A percentile compares a stretch with the other conserved stretches of the same genome.
These are phyloP conservation scores for Hyperoplus lanceolatus DNA, from an alignment of 2,797 vertebrate species.

Conservation along the genomic window DNA sequence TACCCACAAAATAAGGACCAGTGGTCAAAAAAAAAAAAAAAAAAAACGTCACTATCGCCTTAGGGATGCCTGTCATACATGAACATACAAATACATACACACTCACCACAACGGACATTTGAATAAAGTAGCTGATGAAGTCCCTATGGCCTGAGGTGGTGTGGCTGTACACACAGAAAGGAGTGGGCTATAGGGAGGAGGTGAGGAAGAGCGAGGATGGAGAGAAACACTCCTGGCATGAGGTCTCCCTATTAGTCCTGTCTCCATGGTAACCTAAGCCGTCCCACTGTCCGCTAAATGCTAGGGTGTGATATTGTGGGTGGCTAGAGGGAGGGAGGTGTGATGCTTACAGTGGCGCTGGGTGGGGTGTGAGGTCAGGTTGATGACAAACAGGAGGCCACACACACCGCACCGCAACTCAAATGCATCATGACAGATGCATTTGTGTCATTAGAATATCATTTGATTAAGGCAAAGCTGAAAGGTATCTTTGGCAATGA, in stretches of 20 bases:
- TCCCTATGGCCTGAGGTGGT: neutral
- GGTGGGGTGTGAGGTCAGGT: constrained; percentile 59
- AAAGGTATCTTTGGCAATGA: constrained; percentile 28
- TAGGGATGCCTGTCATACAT: constrained; percentile 25
- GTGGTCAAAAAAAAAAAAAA: neutral
- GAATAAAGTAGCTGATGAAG: constrained; percentile 23
- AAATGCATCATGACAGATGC: constrained; percentile 47
- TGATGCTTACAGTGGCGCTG: constrained; percentile 53
- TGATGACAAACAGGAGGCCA: constrained; percentile 48
- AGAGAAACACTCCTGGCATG: constrained; percentile 52
- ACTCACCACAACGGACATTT: constrained; percentile 22
- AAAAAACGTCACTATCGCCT: constrained; percentile 10
- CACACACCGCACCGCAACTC: constrained; percentile 52
- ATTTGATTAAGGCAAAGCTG: constrained; percentile 34
- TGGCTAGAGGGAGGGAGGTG: constrained; percentile 64
- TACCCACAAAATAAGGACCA: constrained; percentile 16
- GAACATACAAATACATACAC: constrained; percentile 1
- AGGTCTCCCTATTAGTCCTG: constrained; percentile 70
- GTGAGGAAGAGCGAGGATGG: constrained; percentile 33
- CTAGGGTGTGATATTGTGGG: constrained; percentile 54
- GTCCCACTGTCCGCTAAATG: constrained; percentile 69
- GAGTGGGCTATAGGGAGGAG: neutral
- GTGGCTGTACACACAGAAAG: neutral
- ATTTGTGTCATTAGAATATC: constrained; percentile 64
- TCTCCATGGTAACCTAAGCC: constrained; percentile 75